Evolutionary conservation across 1,140 invertebrate genomes (phyloP), one percentile per base, ranked within the genome.

Genomic region (Radopholus similis): DNA sequence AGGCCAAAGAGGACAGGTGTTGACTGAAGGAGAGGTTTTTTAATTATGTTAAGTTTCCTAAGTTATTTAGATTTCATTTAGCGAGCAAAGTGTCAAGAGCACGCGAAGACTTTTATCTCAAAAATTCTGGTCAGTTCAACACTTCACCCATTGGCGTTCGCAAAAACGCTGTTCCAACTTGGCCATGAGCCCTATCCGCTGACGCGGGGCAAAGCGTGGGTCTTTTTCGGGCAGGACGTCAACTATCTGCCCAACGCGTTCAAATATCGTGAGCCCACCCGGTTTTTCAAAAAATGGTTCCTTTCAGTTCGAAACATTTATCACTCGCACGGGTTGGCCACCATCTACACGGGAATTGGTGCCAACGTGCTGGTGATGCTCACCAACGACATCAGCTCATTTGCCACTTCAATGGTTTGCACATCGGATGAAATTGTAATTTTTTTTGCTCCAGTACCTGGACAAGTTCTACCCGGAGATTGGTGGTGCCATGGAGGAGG

Each of bases 111-210:
- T 15, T 38, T 82, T 28, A 56, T 40, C 9, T 53, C 40, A 4
- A 80, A 78, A 42, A 54, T 51, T 4, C 53, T 51, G 9, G 38
- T 78, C 38, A 63, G 54, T 40, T 32, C 67, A 11, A 62, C 71
- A 8, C 64, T 65, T 6, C 51, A 83, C 54, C 78, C 78, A 13
- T 21, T 83, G n/a, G 56, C 54, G 2, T 74, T 78, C 6, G 54
- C 69, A 2, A 78, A 78, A 34, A 80, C 74, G 1, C 64, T 77
- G n/a, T 74, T 82, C 26, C 77, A 81, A 57, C 74, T 81, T 18
- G 78, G 78, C 0, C 69, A 80, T 47, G 78, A 81, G 55, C 78
- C 78, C 2, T 81, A 72, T 64, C 78, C 80, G 2, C 55, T 81
- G 8, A 72, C 57, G 8, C 73, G 49, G 11, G 78, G 80, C 42